phyloP scores from a whole-genome alignment of 2,797 vertebrate genomes.

The Kryptopterus vitreolus region DNA sequence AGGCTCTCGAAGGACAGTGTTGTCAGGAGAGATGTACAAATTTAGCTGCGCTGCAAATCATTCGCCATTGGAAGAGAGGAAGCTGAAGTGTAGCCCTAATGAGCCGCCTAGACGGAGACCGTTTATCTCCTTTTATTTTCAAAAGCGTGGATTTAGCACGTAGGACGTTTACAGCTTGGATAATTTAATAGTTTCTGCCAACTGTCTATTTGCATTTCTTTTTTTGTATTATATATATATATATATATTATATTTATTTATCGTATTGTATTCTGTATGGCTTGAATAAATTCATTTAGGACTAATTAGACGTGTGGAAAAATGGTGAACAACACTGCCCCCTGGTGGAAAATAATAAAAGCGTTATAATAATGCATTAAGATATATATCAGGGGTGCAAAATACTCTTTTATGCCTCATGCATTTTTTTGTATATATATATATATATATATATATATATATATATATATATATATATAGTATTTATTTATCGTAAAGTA shows the following conservation, averaged over 20 bases:
- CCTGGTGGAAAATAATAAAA: background rate
- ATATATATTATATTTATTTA: slow-evolving; percentile 6
- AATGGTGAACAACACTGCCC: slow-evolving; percentile 1
- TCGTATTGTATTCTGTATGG: background rate
- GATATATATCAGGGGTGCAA: background rate
- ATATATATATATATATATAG: no score
- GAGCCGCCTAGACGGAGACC: background rate
- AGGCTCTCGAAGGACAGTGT: slow-evolving; percentile 1
- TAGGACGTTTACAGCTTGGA: background rate
- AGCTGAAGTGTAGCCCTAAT: background rate
- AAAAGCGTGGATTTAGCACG: background rate
- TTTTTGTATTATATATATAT: background rate
- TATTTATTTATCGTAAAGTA: no score
- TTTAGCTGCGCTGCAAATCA: background rate
- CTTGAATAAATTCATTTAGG: background rate
- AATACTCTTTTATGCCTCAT: background rate
- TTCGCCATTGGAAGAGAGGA: slow-evolving; percentile 4
- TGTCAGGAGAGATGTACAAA: slow-evolving; percentile 12
- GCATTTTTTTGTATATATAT: background rate
- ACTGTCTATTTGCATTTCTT: no score
- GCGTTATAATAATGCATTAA: background rate
- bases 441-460: no score
- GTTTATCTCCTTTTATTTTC: background rate
- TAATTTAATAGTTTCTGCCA: background rate
- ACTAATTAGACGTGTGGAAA: background rate